phyloP scores from a whole-genome alignment of 2,113 vertebrate genomes.

The Lycaon pictus region DNA sequence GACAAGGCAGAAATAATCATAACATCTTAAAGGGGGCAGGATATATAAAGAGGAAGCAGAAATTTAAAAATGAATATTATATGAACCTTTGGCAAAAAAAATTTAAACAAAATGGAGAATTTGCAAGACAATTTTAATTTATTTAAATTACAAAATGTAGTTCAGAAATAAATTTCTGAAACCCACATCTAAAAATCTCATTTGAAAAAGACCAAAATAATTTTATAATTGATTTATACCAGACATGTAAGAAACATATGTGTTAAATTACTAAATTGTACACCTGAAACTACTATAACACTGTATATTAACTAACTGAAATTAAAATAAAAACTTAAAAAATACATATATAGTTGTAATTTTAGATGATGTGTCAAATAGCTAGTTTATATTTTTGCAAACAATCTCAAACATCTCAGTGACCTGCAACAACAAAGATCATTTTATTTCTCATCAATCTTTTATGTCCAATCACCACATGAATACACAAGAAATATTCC shows the following conservation, averaged over 20 bases:
- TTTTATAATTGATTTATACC: background rate
- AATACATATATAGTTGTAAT: background rate
- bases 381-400: background rate
- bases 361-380: background rate
- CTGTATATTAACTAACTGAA: background rate
- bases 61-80: background rate
- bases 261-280: background rate
- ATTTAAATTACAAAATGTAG: background rate
- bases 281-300: background rate
- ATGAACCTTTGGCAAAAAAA: background rate
- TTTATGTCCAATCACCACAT: background rate
- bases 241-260: background rate
- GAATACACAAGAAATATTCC: background rate
- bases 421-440: background rate
- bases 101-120: background rate
- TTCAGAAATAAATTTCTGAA: background rate
- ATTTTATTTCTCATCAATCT: background rate
- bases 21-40: background rate
- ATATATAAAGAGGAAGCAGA: background rate
- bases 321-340: background rate
- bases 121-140: background rate
- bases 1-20: background rate
- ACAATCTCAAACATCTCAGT: background rate
- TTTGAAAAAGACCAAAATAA: background rate
- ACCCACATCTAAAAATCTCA: background rate